Conservation (phyloP, 2,797 vertebrate genomes). For the Microtus californicus region DNA sequence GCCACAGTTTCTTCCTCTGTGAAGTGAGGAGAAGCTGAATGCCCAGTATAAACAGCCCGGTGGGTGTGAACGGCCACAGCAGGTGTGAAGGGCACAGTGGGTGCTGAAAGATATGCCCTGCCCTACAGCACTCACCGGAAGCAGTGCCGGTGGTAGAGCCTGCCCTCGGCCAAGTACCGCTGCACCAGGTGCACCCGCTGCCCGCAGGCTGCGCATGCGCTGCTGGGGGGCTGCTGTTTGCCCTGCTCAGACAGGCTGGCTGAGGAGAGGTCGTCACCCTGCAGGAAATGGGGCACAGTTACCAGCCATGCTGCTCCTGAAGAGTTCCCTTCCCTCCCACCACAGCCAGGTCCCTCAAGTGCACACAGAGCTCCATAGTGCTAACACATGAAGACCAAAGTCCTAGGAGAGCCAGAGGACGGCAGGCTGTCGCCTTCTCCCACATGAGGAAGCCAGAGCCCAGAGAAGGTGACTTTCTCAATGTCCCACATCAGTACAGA, state of each 20-base stretch:
- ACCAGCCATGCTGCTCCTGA: not conserved
- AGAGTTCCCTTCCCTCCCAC: rapidly evolving
- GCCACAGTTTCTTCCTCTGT: not conserved
- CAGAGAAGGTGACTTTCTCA: not conserved
- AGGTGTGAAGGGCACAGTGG: rapidly evolving
- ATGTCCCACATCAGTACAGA: not conserved
- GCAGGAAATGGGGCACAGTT: rapidly evolving
- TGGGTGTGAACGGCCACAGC: no score
- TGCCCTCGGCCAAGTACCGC: constrained; percentile 95
- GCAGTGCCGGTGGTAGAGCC: constrained; percentile 98
- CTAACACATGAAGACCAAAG: not conserved
- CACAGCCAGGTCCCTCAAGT: not conserved
- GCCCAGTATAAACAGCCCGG: rapidly evolving
- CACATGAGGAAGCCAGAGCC: not conserved
- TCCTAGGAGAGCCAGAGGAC: no score
- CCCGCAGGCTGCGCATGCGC: constrained; percentile 93
- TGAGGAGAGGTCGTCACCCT: constrained; percentile 65
- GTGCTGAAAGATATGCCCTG: not conserved
- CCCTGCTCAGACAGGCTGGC: constrained; percentile 58
- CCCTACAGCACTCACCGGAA: constrained; percentile 91
- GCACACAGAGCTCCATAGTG: rapidly evolving
- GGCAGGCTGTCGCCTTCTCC: not conserved
- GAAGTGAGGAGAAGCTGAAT: not conserved
- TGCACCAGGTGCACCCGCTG: constrained; percentile 98
- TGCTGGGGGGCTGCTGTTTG: constrained; percentile 82